Conservation (phyloP, 2,888 invertebrate genomes). For the Eilema depressum region DNA sequence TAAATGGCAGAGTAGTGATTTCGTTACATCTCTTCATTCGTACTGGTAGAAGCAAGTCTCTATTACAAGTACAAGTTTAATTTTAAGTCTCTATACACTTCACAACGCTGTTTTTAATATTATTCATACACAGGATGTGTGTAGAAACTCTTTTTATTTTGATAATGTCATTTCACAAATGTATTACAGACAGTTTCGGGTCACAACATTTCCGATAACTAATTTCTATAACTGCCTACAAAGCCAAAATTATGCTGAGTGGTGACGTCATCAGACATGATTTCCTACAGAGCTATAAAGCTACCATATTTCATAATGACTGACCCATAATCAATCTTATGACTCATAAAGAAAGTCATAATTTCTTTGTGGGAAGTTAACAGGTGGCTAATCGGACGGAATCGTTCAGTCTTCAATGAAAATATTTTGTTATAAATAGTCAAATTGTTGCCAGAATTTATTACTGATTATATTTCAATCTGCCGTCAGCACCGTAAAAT, state of each 20-base stretch:
- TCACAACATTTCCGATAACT: conserved; percentile 16
- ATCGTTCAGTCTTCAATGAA: conserved; percentile 29
- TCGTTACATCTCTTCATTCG: no score
- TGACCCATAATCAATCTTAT: conserved; percentile 28
- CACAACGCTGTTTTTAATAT: no score
- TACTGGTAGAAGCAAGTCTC: no score
- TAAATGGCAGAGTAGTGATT: no score
- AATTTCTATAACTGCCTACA: conserved; percentile 16
- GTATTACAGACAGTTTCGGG: conserved; percentile 12
- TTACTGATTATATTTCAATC: conserved; percentile 19
- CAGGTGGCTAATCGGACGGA: conserved; percentile 27
- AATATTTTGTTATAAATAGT: conserved; percentile 38
- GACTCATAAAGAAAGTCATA: conserved; percentile 19
- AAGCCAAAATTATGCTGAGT: conserved; percentile 7
- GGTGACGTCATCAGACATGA: conserved; percentile 23
- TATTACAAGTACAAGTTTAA: no score
- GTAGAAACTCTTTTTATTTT: background rate
- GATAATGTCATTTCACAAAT: conserved; percentile 3
- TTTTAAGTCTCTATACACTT: no score
- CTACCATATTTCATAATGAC: conserved; percentile 9
- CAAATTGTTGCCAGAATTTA: conserved; percentile 18
- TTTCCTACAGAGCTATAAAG: conserved; percentile 22
- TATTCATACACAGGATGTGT: background rate
- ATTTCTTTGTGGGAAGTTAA: conserved; percentile 24
- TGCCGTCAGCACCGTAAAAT: conserved; percentile 26